Base-by-base conservation (phyloP, 2,888 invertebrate species). In the Dorcus hopei region DNA sequence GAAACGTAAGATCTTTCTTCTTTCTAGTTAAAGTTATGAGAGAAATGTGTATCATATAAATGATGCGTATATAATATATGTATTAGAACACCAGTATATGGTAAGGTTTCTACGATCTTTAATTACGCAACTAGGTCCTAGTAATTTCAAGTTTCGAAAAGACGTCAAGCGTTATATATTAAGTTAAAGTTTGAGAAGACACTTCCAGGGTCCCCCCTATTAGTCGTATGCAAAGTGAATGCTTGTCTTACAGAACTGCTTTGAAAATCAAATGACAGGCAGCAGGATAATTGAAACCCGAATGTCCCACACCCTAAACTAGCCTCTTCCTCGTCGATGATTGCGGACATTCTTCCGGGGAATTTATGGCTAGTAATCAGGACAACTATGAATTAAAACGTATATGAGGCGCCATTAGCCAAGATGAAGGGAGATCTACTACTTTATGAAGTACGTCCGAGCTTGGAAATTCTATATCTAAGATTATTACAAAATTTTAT, bases 211-310 rank as follows among this genome's bases (percentile, higher is more conserved):
- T 16, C 26, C 42, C 50, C 33, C 40, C 52, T 65, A 63, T 66
- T 64, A 65, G 65, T 66, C 64, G 60, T 68, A 69, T 70, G 68
- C 66, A 68, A 70, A 70, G 61, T 58, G 63, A 63, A 54, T 56
- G 55, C 58, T 59, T 61, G 61, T 61, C 26, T 33, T 33, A 57
- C 62, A 56, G 49, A 67, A 65, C 67, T 69, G 63, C 70, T 72
- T 70, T 69, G 68, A 69, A 72, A 72, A 71, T 68, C 70, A 71
- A 72, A 72, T 71, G 71, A 71, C 70, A 71, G 70, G 72, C 68
- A 66, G 62, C 59, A 61, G 69, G 68, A 69, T 72, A 72, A 72
- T 72, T 72, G 72, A 70, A 72, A 70, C 64, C 63, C 65, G 61
- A 33, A 58, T 53, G 54, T 59, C 58, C 57, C 57, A 58, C 54